A percentile compares a stretch with the other conserved stretches of the same genome.
Evolutionary conservation across 2,797 vertebrate species (phyloP).

Genomic region (Momotus momota): DNA sequence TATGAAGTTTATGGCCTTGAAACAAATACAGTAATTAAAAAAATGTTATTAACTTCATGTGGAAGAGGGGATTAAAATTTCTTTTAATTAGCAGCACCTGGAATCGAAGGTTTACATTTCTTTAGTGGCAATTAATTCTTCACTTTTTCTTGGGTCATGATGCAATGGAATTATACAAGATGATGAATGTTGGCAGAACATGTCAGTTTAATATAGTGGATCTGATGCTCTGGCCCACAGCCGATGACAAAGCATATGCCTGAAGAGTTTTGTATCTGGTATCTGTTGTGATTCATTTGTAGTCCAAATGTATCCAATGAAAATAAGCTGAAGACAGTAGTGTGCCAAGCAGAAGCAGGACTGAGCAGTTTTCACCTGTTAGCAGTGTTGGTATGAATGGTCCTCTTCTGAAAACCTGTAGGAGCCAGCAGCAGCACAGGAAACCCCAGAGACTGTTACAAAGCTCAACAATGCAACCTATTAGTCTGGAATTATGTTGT

Average conservation of each 20-base stretch:
- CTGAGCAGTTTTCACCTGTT: background rate
- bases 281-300: background rate
- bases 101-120: background rate
- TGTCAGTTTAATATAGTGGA: background rate
- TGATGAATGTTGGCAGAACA: background rate
- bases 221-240: background rate
- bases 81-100: background rate
- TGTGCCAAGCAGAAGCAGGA: background rate
- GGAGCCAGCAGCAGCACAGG: background rate
- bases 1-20: background rate
- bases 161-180: background rate
- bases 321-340: background rate
- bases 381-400: background rate
- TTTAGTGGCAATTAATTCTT: background rate
- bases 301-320: background rate
- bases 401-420: background rate
- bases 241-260: background rate
- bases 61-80: background rate
- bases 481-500: constrained; percentile 25
- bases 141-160: background rate
- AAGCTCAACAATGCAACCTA: background rate
- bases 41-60: background rate
- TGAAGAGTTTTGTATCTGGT: background rate
- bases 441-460: background rate
- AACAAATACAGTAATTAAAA: background rate